A percentile compares a stretch with the other conserved stretches of the same genome.
Conservation (phyloP, 2,113 vertebrate genomes). For the Nothobranchius furzeri region DNA sequence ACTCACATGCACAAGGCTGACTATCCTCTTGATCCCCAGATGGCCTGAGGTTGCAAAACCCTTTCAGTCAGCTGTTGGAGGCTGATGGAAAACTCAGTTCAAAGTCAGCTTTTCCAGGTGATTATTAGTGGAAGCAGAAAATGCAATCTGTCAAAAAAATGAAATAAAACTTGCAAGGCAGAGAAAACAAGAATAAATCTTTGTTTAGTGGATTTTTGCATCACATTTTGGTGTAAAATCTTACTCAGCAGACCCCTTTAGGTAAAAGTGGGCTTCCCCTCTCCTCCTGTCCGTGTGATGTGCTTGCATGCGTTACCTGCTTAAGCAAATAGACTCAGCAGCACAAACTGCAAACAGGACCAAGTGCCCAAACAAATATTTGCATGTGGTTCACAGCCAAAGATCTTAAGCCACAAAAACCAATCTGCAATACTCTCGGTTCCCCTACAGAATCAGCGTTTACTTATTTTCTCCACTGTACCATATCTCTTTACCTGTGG, state of each 20-base stretch:
- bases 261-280: too few relatives aligned
- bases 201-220: slow-evolving; percentile 36
- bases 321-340: slow-evolving; percentile 62
- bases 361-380: slow-evolving; percentile 75
- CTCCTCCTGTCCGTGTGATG: slow-evolving; percentile 48
- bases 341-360: slow-evolving; percentile 59
- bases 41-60: slow-evolving; percentile 20
- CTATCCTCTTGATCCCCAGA: slow-evolving; percentile 31
- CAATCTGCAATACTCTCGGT: slow-evolving; percentile 36
- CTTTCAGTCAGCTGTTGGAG: slow-evolving; percentile 17
- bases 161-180: neutral
- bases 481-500: slow-evolving; percentile 15
- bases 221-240: slow-evolving; percentile 41
- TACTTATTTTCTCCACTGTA: slow-evolving; percentile 17
- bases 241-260: slow-evolving; percentile 23
- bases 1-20: slow-evolving; percentile 9
- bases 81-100: slow-evolving; percentile 4
- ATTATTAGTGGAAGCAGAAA: slow-evolving; percentile 19
- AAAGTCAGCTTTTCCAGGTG: slow-evolving; percentile 7
- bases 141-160: slow-evolving; percentile 8
- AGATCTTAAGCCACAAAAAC: slow-evolving; percentile 58
- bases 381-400: slow-evolving; percentile 67
- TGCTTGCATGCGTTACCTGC: slow-evolving; percentile 67
- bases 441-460: slow-evolving; percentile 46
- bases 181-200: slow-evolving; percentile 2